These are phyloP conservation scores for Rhinichthys klamathensis DNA, from an alignment of 2,113 vertebrate genomes.

Conservation along the genomic window DNA sequence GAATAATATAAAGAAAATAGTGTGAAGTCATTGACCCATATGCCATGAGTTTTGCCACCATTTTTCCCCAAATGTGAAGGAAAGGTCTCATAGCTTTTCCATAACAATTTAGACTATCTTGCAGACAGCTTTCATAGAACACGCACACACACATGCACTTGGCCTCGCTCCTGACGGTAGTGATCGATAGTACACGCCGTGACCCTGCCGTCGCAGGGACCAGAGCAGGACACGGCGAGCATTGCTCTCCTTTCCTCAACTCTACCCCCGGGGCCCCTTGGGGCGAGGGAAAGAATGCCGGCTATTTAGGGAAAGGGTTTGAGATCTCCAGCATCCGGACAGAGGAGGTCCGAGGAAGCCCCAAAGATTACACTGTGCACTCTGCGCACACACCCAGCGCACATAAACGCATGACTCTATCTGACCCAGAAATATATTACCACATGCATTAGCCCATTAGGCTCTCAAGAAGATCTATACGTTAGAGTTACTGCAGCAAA, in stretches of 20 bases:
- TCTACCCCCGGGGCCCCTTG: constrained; percentile 68
- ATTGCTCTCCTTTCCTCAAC: constrained; percentile 65
- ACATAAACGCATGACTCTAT: constrained; percentile 46
- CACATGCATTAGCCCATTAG: constrained; percentile 57
- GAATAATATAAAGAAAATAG: background rate
- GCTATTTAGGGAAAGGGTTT: constrained; percentile 73
- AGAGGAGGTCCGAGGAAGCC: constrained; percentile 70
- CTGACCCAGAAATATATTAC: constrained; percentile 58
- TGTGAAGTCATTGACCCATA: background rate
- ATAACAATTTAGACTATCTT: background rate
- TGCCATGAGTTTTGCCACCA: background rate
- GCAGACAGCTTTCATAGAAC: constrained; percentile 5
- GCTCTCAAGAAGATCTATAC: constrained; percentile 52
- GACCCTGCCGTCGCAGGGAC: constrained; percentile 28
- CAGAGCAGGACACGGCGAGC: constrained; percentile 52
- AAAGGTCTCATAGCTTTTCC: background rate
- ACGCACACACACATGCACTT: constrained; percentile 17
- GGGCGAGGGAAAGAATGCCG: constrained; percentile 75
- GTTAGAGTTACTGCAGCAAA: constrained; percentile 36
- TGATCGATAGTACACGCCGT: constrained; percentile 45
- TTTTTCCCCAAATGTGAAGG: background rate
- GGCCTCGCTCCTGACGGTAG: constrained; percentile 32
- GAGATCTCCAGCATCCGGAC: constrained; percentile 70
- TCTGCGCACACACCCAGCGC: constrained; percentile 28
- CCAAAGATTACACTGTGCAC: constrained; percentile 66